Evolutionary conservation across 2,888 invertebrate genomes (phyloP).

Genomic region (Lasius fuliginosus): DNA sequence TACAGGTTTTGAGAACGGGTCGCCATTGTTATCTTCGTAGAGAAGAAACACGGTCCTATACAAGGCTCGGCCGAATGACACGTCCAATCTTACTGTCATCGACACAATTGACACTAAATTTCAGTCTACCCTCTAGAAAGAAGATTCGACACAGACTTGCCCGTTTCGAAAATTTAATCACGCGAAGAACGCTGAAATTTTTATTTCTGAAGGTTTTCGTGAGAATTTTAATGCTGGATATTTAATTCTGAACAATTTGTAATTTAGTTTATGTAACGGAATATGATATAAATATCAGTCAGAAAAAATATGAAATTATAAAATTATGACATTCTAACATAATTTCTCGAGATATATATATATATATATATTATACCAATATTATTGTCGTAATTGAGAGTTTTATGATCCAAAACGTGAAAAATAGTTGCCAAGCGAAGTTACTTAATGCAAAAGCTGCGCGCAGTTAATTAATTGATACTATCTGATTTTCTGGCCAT

Average conservation of each 20-base stretch:
- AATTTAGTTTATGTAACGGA: background rate
- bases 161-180: background rate
- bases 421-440: background rate
- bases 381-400: background rate
- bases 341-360: background rate
- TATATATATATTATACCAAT: background rate
- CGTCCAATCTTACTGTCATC: constrained; percentile 35
- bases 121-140: background rate
- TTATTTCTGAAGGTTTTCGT: background rate
- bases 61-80: constrained; percentile 19
- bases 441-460: background rate
- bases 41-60: constrained; percentile 34
- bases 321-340: background rate
- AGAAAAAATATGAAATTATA: constrained; percentile 1
- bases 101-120: constrained; percentile 31
- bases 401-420: constrained; percentile 9
- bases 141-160: background rate
- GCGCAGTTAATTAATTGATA: constrained; percentile 4
- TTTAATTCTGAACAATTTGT: constrained; percentile 2
- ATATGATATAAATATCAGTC: background rate
- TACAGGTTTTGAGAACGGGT: constrained; percentile 78
- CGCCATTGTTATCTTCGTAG: constrained; percentile 61
- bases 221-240: background rate
- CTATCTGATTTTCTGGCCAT: background rate
- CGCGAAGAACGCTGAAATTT: background rate